A percentile compares a stretch with the other conserved stretches of the same genome.
These are phyloP conservation scores for Microctonus brassicae DNA, from an alignment of 2,888 invertebrate genomes.

Conservation along the genomic window DNA sequence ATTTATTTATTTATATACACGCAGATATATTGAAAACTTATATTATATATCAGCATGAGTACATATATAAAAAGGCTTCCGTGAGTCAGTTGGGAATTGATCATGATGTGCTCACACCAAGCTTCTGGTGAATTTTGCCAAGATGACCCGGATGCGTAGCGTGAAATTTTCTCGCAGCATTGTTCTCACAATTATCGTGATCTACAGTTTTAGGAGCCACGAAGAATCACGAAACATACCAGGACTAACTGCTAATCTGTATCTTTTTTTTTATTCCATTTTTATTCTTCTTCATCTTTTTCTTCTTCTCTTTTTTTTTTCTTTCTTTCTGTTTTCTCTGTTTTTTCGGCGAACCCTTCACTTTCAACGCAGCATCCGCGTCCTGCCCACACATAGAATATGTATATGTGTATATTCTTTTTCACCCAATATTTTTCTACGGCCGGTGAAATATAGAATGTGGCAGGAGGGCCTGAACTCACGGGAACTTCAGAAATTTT, in stretches of 20 bases:
- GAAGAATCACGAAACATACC: conserved; percentile 60
- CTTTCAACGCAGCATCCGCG: conserved; percentile 26
- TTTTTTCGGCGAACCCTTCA: conserved; percentile 41
- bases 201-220: conserved; percentile 59
- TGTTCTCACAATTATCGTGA: conserved; percentile 70
- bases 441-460: not conserved
- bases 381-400: conserved; percentile 44
- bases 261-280: conserved; percentile 26
- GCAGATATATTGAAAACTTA: not conserved
- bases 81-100: conserved; percentile 3
- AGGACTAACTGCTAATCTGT: conserved; percentile 57
- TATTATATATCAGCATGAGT: not conserved
- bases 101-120: not conserved
- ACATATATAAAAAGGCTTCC: not conserved
- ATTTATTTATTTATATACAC: not conserved
- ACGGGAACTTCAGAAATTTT: conserved; percentile 23
- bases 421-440: conserved; percentile 20
- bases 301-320: not conserved
- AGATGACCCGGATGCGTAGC: conserved; percentile 50
- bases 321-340: conserved; percentile 13
- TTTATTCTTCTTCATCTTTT: conserved; percentile 24
- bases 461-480: not conserved
- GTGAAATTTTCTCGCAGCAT: conserved; percentile 65
- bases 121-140: conserved; percentile 25
- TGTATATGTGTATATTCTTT: not conserved